Evolutionary conservation across 2,888 invertebrate genomes (phyloP).

Genomic region (Ormyrus pomaceus): DNA sequence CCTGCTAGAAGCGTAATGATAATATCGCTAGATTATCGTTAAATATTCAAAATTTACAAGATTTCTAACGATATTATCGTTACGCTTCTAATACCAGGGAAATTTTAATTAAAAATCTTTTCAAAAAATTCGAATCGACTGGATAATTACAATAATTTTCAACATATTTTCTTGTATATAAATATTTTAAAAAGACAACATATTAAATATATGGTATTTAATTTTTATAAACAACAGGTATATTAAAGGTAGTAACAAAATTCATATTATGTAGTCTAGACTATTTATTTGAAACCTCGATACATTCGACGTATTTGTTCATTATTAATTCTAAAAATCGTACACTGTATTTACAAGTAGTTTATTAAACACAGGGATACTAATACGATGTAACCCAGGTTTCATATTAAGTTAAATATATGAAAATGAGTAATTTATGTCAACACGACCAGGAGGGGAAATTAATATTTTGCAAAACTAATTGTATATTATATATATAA

Average conservation of each 20-base stretch:
- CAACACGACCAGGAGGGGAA: constrained; percentile 74
- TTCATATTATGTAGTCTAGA: constrained; percentile 37
- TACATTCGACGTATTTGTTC: constrained; percentile 63
- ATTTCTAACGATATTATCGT: no score
- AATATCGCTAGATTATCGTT: no score
- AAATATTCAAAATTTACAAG: no score
- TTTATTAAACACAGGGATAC: constrained; percentile 63
- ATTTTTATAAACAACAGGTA: not conserved
- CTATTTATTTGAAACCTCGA: constrained; percentile 71
- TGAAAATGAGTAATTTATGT: constrained; percentile 58
- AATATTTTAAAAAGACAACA: no score
- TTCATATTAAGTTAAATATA: constrained; percentile 59
- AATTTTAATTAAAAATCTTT: no score
- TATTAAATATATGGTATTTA: not conserved
- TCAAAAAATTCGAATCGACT: no score
- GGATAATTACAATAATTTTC: no score
- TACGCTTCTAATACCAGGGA: no score
- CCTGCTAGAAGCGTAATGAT: no score
- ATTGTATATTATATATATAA: no score
- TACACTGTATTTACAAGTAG: constrained; percentile 71
- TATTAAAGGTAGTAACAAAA: not conserved
- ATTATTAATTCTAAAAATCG: constrained; percentile 59
- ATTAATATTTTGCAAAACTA: constrained; percentile 68
- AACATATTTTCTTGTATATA: no score
- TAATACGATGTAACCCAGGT: constrained; percentile 61